Evolutionary conservation across 2,797 vertebrate species (phyloP).

Genomic region (Callimico goeldii): DNA sequence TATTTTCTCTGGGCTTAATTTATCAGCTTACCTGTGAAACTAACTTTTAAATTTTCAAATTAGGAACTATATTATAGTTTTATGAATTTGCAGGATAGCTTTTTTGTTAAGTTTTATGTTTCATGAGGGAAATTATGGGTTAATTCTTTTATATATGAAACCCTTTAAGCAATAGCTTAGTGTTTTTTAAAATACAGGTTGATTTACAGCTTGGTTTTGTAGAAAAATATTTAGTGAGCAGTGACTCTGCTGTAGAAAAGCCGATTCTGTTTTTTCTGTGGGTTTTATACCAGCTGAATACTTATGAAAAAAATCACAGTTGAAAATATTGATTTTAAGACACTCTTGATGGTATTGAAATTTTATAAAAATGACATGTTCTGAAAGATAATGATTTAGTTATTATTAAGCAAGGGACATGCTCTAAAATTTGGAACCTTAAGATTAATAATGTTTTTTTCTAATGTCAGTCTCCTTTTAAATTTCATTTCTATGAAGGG

Average conservation of each 20-base stretch:
- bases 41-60: conserved; percentile 25
- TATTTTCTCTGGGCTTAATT: neutral
- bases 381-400: conserved; percentile 6
- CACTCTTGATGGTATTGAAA: conserved; percentile 6
- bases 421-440: conserved; percentile 24
- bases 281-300: neutral
- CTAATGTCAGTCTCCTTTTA: neutral
- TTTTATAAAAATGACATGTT: conserved; percentile 22
- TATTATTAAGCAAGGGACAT: neutral
- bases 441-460: neutral
- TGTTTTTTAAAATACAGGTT: neutral
- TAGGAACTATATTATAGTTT: neutral
- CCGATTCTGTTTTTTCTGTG: neutral
- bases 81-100: neutral
- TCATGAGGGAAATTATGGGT: neutral
- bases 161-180: neutral
- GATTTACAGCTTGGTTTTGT: neutral
- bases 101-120: neutral
- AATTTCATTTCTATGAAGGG: neutral
- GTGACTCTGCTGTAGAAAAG: neutral
- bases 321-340: conserved; percentile 41
- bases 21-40: neutral
- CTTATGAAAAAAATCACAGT: neutral
- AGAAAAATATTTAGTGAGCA: neutral
- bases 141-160: neutral